Evolutionary conservation across 1,140 invertebrate genomes (phyloP).

Genomic region (Tetramorium alpestre): DNA sequence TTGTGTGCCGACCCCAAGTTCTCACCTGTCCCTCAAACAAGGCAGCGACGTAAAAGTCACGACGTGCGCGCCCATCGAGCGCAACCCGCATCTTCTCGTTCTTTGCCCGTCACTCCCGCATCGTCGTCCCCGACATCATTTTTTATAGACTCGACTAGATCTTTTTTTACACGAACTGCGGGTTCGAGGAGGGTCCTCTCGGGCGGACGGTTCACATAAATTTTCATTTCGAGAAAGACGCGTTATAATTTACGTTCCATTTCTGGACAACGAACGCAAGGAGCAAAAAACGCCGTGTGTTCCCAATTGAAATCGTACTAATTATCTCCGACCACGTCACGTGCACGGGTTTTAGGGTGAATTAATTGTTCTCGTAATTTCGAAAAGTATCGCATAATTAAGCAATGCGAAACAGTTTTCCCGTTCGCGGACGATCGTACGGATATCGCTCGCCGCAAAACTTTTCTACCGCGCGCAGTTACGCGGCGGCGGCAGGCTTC

Average conservation of each 20-base stretch:
- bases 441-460: constrained; percentile 12
- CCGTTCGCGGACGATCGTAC: constrained; percentile 1
- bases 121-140: constrained; percentile 39
- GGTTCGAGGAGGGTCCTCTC: not conserved
- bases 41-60: constrained; percentile 26
- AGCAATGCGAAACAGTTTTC: constrained; percentile 23
- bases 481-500: not conserved
- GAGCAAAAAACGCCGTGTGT: not conserved
- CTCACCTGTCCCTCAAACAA: constrained; percentile 24
- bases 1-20: not conserved
- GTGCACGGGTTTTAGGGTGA: not conserved
- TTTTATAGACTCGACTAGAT: constrained; percentile 7
- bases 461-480: constrained; percentile 48
- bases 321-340: not conserved
- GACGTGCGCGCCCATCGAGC: not conserved
- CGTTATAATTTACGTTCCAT: constrained; percentile 17
- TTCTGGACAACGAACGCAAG: not conserved
- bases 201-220: constrained; percentile 52
- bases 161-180: constrained; percentile 27
- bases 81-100: constrained; percentile 23
- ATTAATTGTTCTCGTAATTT: constrained; percentile 16
- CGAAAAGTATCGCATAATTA: not conserved
- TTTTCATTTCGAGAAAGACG: constrained; percentile 61
- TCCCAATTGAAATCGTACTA: not conserved
- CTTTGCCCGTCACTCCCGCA: constrained; percentile 36